phyloP scores from a whole-genome alignment of 2,797 vertebrate genomes.

The Threskiornis aethiopicus region DNA sequence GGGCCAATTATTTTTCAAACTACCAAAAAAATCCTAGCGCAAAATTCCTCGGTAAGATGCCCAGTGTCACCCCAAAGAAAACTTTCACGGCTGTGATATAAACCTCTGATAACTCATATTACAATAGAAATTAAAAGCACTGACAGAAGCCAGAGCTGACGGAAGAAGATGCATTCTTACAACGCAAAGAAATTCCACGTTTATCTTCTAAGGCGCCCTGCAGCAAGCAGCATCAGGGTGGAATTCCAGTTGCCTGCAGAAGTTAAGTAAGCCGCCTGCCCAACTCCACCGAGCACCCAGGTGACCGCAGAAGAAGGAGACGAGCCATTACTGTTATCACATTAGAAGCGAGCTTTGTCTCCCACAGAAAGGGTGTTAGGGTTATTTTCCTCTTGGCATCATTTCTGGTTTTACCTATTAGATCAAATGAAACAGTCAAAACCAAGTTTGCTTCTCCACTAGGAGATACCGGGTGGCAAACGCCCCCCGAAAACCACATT shows the following conservation, averaged over 20 bases:
- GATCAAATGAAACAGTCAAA: not conserved
- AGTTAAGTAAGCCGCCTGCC: not conserved
- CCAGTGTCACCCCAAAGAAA: not conserved
- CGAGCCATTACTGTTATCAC: accelerated
- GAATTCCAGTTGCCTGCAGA: not conserved
- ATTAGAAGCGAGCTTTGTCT: not conserved
- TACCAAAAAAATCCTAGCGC: not conserved
- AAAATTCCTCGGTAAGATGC: not conserved
- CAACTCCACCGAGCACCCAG: not conserved
- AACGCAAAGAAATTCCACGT: not conserved
- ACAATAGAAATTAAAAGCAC: not conserved
- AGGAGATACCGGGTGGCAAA: not conserved
- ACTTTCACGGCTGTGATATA: not conserved
- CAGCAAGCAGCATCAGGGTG: not conserved
- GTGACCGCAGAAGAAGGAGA: not conserved
- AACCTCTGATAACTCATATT: not conserved
- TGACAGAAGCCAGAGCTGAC: not conserved
- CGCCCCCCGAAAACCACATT: accelerated
- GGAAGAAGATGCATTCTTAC: not conserved
- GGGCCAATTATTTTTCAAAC: not conserved
- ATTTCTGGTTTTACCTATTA: not conserved
- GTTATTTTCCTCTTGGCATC: not conserved
- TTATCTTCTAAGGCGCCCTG: not conserved
- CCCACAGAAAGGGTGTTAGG: too few species aligned
- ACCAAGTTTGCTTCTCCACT: not conserved